Percentiles rank a stretch among this genome's conserved stretches.
phyloP scores from a whole-genome alignment of 2,113 vertebrate species.

The Zeus faber region DNA sequence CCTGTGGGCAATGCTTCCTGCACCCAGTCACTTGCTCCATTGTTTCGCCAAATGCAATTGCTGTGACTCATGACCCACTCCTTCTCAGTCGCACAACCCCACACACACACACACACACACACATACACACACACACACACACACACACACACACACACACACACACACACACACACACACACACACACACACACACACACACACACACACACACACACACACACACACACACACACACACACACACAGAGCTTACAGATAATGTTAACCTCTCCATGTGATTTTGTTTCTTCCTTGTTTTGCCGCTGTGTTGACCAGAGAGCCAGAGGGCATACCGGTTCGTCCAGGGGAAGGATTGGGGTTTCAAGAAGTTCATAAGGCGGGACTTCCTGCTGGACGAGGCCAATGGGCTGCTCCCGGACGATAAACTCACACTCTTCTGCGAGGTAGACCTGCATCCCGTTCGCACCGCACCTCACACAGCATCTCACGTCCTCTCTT shows the following conservation, averaged over 20 bases:
- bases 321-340: conserved; percentile 87
- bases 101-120: background rate
- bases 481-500: conserved; percentile 36
- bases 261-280: conserved; percentile 30
- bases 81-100: conserved; percentile 32
- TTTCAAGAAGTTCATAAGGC: conserved; percentile 92
- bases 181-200: conserved; percentile 33
- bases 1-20: conserved; percentile 64
- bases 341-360: conserved; percentile 95
- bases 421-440: conserved; percentile 91
- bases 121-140: background rate
- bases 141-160: background rate
- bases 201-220: conserved; percentile 32
- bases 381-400: conserved; percentile 89
- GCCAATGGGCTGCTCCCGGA: conserved; percentile 90
- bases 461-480: background rate
- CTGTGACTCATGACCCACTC: conserved; percentile 54
- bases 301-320: conserved; percentile 75
- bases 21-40: conserved; percentile 55
- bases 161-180: background rate
- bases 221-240: background rate
- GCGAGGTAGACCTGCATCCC: conserved; percentile 79
- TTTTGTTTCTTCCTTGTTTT: conserved; percentile 35
- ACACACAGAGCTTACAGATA: conserved; percentile 31
- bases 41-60: conserved; percentile 51